Evolutionary conservation across 1,140 invertebrate genomes (phyloP), one percentile per base, ranked within the genome.

Genomic region (Ptiloglossa arizonensis): DNA sequence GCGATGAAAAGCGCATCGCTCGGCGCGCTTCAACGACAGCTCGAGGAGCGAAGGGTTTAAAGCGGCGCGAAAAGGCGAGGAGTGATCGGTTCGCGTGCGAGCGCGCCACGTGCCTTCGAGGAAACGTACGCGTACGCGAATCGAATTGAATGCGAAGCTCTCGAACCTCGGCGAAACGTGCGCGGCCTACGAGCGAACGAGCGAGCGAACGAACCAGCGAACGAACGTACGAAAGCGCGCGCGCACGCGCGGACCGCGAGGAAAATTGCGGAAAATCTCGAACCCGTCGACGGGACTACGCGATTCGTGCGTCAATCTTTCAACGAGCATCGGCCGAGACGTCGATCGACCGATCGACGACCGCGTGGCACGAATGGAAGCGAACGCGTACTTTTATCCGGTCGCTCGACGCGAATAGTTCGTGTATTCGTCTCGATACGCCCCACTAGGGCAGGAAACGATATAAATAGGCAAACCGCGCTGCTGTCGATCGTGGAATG

Each of bases 301-400:
- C n/a, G 90, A 91, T 90, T 83, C 83, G 88, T 57, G 84, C 89
- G 91, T 92, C 90, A 90, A 92, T 91, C 90, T 91, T 89, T 91
- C 89, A 84, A 67, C 89, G 71, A 76, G 73, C 74, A 87, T 87
- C 90, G 90, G n/a, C n/a, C 88, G 85, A 89, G 89, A n/a, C n/a
- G n/a, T 83, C 87, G 90, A 90, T 91, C 90, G 84, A 72, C 70
- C 78, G 80, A 73, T 69, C 81, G 80, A 59, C 81, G 67, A 73
- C 70, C n/a, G n/a, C n/a, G 71, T 13, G 79, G 70, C 79, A 70
- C 29, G 27, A 9, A 59, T 80, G 62, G 70, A 62, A 24, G 62
- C 68, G 59, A 35, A 80, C 74, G 54, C 50, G 62, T 79, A 82
- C 78, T 86, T 82, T 86, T 86, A 79, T 84, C 74, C 71, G 38